These are phyloP conservation scores for Falco concolor DNA, from an alignment of 2,797 vertebrate genomes.

Conservation along the genomic window DNA sequence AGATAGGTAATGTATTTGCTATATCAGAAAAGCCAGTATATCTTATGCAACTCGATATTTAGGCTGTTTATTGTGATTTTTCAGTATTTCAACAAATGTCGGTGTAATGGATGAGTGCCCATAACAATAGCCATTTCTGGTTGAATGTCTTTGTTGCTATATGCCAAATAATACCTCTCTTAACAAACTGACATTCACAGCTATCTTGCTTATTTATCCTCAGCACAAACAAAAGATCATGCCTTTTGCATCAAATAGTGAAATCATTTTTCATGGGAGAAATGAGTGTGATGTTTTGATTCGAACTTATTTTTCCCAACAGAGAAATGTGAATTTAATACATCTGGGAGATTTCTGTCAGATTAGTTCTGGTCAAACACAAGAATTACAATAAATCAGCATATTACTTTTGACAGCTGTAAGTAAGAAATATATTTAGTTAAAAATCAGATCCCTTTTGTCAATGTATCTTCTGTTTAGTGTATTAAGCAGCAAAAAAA, in stretches of 20 bases:
- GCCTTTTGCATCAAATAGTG: neutral
- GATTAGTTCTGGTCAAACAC: neutral
- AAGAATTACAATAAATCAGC: neutral
- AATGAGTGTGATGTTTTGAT: neutral
- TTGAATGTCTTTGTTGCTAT: neutral
- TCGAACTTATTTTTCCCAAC: neutral
- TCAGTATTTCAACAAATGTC: neutral
- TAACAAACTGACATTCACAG: neutral
- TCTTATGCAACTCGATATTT: neutral
- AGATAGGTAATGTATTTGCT: neutral
- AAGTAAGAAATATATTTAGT: neutral
- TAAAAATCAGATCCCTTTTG: neutral
- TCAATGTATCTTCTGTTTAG: neutral
- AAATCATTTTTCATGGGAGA: neutral
- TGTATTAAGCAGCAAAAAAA: neutral
- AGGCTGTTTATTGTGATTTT: neutral
- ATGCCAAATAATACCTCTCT: neutral
- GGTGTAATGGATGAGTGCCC: slow-evolving; percentile 3
- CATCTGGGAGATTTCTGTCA: neutral
- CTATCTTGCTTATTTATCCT: neutral
- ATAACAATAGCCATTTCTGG: neutral
- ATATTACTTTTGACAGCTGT: neutral
- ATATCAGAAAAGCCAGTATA: neutral
- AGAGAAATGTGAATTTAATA: neutral
- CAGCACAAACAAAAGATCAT: neutral